Conservation (phyloP, 2,113 vertebrate species). For the Natator depressus region DNA sequence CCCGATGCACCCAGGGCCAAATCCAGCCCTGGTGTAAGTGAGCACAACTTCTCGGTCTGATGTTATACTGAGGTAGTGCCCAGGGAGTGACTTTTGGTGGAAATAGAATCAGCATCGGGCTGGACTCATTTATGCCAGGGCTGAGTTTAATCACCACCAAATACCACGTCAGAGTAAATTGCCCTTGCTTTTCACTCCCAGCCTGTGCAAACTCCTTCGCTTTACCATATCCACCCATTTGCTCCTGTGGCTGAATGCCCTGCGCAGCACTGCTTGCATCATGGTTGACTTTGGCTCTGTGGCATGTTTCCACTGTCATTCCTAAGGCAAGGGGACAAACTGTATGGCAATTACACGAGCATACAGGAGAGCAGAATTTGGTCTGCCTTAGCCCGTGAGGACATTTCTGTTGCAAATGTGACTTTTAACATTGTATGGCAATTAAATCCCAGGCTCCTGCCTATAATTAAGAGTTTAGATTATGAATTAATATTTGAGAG, state of each 20-base stretch:
- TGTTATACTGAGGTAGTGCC: rapidly evolving
- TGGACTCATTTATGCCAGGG: not conserved
- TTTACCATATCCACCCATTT: not conserved
- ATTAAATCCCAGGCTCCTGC: slow-evolving; percentile 74
- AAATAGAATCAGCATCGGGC: not conserved
- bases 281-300: not conserved
- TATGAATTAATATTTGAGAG: slow-evolving; percentile 62
- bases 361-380: not conserved
- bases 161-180: not conserved
- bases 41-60: not conserved
- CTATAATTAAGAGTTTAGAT: slow-evolving; percentile 74
- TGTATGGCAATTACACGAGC: not conserved
- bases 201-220: not conserved
- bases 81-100: not conserved
- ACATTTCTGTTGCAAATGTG: slow-evolving; percentile 76
- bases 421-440: slow-evolving; percentile 71
- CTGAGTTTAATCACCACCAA: not conserved
- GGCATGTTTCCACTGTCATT: rapidly evolving
- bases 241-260: slow-evolving; percentile 44
- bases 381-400: slow-evolving; percentile 6
- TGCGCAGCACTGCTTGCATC: not conserved
- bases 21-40: not conserved
- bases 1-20: not conserved
- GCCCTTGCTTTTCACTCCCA: not conserved
- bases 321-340: not conserved